Base-by-base conservation (phyloP, 2,113 vertebrate genomes). In the Anguilla rostrata region DNA sequence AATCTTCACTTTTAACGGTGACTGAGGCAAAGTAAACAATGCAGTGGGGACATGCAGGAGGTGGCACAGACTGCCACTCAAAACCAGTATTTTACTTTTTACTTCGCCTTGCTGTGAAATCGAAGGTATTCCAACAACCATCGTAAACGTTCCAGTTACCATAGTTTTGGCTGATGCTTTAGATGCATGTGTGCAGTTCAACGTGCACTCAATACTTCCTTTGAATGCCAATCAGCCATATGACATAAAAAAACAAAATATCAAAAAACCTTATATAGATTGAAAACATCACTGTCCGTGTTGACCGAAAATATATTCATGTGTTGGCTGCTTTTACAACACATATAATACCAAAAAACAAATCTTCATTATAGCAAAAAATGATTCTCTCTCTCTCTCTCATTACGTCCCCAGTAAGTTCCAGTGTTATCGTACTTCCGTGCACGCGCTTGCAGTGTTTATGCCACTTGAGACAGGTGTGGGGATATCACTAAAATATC, bases 1-100 rank as follows among this genome's bases (percentile, higher is more conserved):
- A 75, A 75, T 75, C 71, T 75, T 75, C 71, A 75, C 71, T 75
- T 66, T 75, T 75, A 75, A 75, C 71, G 34, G 71, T 75, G n/a
- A 34, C 71, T 11, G 71, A 75, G 71, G 11, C 71, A 34, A 34
- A n/a, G 71, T 34, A 75, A 75, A 75, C 71, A 75, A 75, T 12
- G 71, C 71, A 29, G 71, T 29, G n/a, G 71, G n/a, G 26, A 75
- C 11, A 75, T 34, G 8, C n/a, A 34, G 71, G 71, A 34, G 26
- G 29, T 34, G 71, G 9, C 71, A 75, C 6, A 75, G 20, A 26
- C 71, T 34, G n/a, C 26, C 71, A 75, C 71, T 75, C 71, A 75
- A 3, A 75, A 53, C 71, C 84, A 53, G 40, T 26, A 26, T 75
- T 26, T 46, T 43, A 46, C 40, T 71, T 75, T 22, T n/a, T 53